These are phyloP conservation scores for Rhopalosiphum maidis DNA, from an alignment of 1,140 invertebrate genomes.

Conservation along the genomic window DNA sequence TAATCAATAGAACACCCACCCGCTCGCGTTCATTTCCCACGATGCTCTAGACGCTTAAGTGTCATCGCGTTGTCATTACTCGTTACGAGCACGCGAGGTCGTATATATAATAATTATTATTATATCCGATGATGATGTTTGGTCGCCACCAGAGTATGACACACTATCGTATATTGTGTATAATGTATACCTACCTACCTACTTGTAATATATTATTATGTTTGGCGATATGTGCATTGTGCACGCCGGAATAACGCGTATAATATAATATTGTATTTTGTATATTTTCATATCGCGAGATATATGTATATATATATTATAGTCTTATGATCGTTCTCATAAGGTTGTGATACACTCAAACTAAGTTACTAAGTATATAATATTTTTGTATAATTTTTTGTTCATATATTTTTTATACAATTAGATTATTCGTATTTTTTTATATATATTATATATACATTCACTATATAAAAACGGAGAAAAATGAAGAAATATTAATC, in stretches of 20 bases:
- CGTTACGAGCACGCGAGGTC: background rate
- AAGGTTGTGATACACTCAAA: background rate
- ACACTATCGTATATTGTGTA: no score
- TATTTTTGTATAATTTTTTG: background rate
- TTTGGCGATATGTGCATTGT: no score
- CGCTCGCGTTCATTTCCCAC: background rate
- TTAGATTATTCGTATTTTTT: background rate
- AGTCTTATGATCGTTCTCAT: background rate
- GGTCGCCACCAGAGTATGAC: no score
- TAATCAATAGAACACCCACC: background rate
- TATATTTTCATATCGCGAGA: no score
- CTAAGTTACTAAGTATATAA: background rate
- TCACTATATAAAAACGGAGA: background rate
- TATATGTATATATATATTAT: background rate
- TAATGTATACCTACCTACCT: no score
- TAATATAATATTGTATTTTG: background rate
- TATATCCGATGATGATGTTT: no score
- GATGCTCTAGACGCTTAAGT: background rate
- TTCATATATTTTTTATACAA: background rate
- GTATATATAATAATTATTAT: no score
- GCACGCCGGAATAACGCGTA: background rate
- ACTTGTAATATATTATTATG: no score
- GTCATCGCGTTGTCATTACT: background rate
- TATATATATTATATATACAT: background rate
- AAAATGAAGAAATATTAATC: background rate